Evolutionary conservation across 2,888 invertebrate species (phyloP).

Genomic region (Phalangium opilio): DNA sequence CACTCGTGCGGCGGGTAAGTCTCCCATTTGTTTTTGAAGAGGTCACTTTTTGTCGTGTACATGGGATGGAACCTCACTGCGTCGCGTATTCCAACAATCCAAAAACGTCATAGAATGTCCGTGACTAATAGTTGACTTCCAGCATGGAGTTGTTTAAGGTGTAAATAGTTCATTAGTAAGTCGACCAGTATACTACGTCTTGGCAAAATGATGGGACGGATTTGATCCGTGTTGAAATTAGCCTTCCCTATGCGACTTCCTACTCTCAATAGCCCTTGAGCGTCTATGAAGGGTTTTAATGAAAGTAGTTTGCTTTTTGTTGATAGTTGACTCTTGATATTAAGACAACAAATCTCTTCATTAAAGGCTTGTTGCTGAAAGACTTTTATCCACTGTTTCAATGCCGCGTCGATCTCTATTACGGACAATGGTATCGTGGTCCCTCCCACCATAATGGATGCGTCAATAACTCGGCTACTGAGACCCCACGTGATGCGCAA

Average conservation of each 20-base stretch:
- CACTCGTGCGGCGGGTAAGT: constrained; percentile 4
- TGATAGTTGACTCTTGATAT: too few species aligned
- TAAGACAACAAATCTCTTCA: too few species aligned
- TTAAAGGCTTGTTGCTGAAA: too few species aligned
- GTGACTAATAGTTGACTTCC: constrained; percentile 1
- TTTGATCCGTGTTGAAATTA: constrained; percentile 7
- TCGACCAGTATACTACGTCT: constrained; percentile 9
- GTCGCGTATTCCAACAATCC: constrained; percentile 2
- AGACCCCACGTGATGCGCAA: too few species aligned
- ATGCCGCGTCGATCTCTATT: too few species aligned
- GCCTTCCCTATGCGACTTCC: constrained; percentile 16
- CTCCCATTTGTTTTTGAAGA: constrained; percentile 4
- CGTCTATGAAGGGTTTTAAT: constrained; percentile 18
- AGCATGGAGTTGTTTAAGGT: constrained; percentile 14
- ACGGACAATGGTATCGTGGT: too few species aligned
- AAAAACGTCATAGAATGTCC: constrained; percentile 1
- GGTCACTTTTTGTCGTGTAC: constrained; percentile 2
- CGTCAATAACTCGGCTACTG: too few species aligned
- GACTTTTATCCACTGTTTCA: too few species aligned
- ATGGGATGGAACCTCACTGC: background rate
- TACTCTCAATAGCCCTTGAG: constrained; percentile 13
- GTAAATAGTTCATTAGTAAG: constrained; percentile 10
- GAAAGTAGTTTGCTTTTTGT: background rate
- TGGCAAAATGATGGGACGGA: constrained; percentile 18
- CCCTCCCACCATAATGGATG: too few species aligned